These are phyloP conservation scores for Xylocopa sonorina DNA, from an alignment of 1,140 invertebrate genomes.

Conservation along the genomic window DNA sequence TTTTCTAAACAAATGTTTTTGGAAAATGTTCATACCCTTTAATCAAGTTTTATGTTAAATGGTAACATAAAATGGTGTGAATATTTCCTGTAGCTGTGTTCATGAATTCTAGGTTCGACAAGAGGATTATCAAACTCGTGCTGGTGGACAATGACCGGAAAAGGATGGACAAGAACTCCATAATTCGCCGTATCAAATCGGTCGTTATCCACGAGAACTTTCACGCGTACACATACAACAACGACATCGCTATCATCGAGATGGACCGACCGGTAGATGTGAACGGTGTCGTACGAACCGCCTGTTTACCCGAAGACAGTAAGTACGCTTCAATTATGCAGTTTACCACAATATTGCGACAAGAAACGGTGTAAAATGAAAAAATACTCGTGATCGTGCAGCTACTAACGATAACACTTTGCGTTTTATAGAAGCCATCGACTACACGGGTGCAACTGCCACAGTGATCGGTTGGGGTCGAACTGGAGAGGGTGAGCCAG, in stretches of 20 bases:
- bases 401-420: no score
- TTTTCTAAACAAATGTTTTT: no score
- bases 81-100: not conserved
- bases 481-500: constrained; percentile 84
- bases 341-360: not conserved
- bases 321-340: constrained; percentile 51
- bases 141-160: constrained; percentile 80
- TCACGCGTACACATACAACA: constrained; percentile 87
- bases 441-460: constrained; percentile 85
- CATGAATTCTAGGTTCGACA: constrained; percentile 78
- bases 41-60: no score
- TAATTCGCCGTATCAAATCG: constrained; percentile 76
- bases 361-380: not conserved
- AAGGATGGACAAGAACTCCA: constrained; percentile 65
- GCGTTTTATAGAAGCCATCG: constrained; percentile 77
- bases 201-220: constrained; percentile 86
- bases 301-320: constrained; percentile 87
- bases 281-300: constrained; percentile 84
- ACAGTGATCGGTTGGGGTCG: constrained; percentile 90
- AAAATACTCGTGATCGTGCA: no score
- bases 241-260: constrained; percentile 91
- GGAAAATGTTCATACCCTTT: no score
- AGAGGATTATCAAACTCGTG: constrained; percentile 76
- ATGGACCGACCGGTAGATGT: constrained; percentile 86
- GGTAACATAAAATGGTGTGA: no score